Percentiles rank a stretch among this genome's conserved stretches.
Conservation (phyloP, 2,888 invertebrate genomes). For the Thymelicus sylvestris region DNA sequence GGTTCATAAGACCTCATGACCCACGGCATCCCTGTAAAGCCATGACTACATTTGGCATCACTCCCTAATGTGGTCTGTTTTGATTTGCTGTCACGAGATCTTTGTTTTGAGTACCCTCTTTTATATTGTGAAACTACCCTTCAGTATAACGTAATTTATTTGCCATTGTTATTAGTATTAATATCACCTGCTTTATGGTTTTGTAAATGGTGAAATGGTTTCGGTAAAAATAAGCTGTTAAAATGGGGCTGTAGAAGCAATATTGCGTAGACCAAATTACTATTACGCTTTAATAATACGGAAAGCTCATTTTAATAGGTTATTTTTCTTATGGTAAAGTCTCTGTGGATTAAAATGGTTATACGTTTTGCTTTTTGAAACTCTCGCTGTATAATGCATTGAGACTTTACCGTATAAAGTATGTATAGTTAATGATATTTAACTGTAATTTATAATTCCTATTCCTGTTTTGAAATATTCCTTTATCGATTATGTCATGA, state of each 20-base stretch:
- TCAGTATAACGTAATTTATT: background rate
- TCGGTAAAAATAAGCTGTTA: background rate
- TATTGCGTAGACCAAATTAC: background rate
- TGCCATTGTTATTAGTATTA: slow-evolving; percentile 16
- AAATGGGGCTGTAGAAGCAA: background rate
- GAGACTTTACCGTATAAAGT: slow-evolving; percentile 8
- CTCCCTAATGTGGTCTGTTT: too few species aligned
- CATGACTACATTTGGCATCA: too few species aligned
- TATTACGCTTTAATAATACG: background rate
- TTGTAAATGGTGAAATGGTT: background rate
- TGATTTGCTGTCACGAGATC: too few species aligned
- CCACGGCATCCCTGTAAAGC: too few species aligned
- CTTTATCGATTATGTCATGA: slow-evolving; percentile 36
- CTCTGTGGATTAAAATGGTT: background rate
- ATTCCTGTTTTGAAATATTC: slow-evolving; percentile 29
- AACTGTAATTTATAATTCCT: slow-evolving; percentile 27
- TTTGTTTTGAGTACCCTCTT: too few species aligned
- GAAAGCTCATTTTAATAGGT: slow-evolving; percentile 1
- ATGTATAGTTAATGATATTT: background rate
- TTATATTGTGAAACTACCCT: background rate
- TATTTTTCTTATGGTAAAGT: background rate
- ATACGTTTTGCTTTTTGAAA: background rate
- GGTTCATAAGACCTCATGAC: too few species aligned
- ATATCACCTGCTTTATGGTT: background rate
- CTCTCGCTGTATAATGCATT: background rate